These are phyloP conservation scores for Onychorhynchus coronatus DNA, from an alignment of 2,113 vertebrate genomes.

Conservation along the genomic window DNA sequence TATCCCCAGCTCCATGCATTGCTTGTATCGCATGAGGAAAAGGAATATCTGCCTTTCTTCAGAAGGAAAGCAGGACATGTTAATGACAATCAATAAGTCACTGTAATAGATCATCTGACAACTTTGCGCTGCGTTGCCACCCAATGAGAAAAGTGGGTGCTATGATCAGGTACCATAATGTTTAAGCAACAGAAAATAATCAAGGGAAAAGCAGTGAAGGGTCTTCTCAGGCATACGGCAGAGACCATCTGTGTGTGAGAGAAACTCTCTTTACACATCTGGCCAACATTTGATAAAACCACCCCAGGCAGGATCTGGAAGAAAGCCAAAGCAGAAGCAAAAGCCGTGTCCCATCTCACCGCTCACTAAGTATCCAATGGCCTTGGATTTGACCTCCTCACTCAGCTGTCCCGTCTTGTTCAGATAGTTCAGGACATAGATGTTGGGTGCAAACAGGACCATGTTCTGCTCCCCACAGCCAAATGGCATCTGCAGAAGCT, in stretches of 20 bases:
- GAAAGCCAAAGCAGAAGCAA: background rate
- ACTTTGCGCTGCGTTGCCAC: background rate
- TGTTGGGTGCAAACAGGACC: slow-evolving; percentile 85
- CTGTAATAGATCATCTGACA: background rate
- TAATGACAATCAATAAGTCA: background rate
- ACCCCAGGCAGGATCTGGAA: background rate
- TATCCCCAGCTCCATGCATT: background rate
- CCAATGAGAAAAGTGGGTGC: background rate
- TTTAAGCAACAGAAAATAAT: background rate
- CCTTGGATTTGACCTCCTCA: slow-evolving; percentile 70
- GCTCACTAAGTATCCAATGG: slow-evolving; percentile 73
- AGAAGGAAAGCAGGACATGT: background rate
- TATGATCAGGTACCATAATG: background rate
- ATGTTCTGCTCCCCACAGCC: slow-evolving; percentile 93
- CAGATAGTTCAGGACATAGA: slow-evolving; percentile 87
- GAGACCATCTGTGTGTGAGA: background rate
- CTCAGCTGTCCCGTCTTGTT: slow-evolving; percentile 81
- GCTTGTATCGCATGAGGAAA: background rate
- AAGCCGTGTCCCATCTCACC: slow-evolving; percentile 70
- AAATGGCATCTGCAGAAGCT: slow-evolving; percentile 83
- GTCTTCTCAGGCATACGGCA: background rate
- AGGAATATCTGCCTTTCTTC: background rate
- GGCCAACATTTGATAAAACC: background rate
- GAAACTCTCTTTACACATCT: background rate
- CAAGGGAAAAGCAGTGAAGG: background rate